Conservation (phyloP, 2,797 vertebrate genomes). For the Momotus momota region DNA sequence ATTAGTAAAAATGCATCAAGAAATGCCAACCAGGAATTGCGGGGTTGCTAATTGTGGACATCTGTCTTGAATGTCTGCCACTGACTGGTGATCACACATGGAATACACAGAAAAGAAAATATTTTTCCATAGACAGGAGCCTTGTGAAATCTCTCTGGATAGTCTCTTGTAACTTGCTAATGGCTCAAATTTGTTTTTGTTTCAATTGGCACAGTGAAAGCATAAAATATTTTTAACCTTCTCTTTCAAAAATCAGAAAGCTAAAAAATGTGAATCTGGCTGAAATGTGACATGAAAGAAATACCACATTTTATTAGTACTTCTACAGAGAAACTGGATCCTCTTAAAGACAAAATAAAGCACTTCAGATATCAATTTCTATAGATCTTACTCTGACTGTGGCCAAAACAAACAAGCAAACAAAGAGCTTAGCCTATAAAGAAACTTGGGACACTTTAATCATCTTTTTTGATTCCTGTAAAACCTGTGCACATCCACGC, state of each 20-base stretch:
- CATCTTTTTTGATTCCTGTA: neutral
- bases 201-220: constrained; percentile 16
- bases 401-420: neutral
- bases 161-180: neutral
- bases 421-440: neutral
- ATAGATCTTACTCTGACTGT: neutral
- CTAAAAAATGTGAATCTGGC: neutral
- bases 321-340: neutral
- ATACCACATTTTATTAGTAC: neutral
- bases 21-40: neutral
- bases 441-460: neutral
- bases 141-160: constrained; percentile 20
- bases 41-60: neutral
- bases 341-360: neutral
- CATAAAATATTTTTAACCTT: neutral
- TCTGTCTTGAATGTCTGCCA: neutral
- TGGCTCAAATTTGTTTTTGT: neutral
- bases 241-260: neutral
- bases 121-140: neutral
- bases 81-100: neutral
- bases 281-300: neutral
- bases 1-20: neutral
- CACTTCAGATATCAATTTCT: neutral
- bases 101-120: constrained; percentile 14
- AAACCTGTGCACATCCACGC: neutral